phyloP scores from a whole-genome alignment of 2,797 vertebrate genomes.

The Danionella dracula region DNA sequence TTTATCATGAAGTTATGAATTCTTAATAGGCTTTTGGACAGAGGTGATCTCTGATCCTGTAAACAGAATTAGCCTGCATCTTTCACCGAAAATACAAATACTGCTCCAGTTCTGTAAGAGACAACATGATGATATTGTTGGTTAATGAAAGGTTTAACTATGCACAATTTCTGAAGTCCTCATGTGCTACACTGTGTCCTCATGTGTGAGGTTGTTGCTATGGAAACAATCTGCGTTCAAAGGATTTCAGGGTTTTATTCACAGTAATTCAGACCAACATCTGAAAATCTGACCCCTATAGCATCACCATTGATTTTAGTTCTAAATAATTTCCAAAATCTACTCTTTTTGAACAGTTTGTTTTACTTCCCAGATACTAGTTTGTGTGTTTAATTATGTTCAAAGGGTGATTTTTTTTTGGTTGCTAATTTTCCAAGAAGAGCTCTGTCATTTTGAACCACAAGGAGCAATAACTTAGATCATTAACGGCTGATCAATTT shows the following conservation, averaged over 20 bases:
- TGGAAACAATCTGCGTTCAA: neutral
- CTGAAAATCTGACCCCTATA: neutral
- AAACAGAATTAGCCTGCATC: slow-evolving; percentile 48
- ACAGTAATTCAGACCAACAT: neutral
- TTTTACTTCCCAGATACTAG: too few relatives aligned
- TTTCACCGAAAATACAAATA: slow-evolving; percentile 32
- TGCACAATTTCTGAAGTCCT: neutral
- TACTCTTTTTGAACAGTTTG: too few relatives aligned
- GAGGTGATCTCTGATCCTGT: slow-evolving; percentile 56
- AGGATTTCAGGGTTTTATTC: slow-evolving; percentile 1
- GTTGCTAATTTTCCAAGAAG: too few relatives aligned
- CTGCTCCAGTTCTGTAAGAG: neutral
- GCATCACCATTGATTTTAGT: neutral
- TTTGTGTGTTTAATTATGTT: too few relatives aligned
- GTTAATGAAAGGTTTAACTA: neutral
- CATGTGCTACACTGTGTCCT: neutral
- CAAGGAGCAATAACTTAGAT: too few relatives aligned
- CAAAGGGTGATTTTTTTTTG: too few relatives aligned
- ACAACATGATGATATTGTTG: neutral
- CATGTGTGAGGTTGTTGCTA: slow-evolving; percentile 5
- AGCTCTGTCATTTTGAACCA: too few relatives aligned
- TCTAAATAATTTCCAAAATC: too few relatives aligned
- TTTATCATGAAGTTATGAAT: slow-evolving; percentile 64
- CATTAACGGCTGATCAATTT: too few relatives aligned
- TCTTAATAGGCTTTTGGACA: slow-evolving; percentile 53